phyloP scores from a whole-genome alignment of 2,797 vertebrate species.

The Zalophus californianus region DNA sequence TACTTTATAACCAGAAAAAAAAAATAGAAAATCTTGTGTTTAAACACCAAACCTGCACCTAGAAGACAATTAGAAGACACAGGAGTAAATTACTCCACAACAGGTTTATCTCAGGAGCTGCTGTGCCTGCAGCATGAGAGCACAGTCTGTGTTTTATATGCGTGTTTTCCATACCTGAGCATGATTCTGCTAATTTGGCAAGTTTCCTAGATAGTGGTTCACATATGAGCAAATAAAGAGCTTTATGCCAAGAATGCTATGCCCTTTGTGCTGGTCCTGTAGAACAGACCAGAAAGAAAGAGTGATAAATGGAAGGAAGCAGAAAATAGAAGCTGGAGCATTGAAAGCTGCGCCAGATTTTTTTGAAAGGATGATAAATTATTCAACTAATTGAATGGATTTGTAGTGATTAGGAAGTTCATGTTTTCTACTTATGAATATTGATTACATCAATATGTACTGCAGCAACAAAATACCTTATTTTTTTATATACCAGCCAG shows the following conservation, averaged over 20 bases:
- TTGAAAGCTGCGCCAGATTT: background rate
- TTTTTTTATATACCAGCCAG: slow-evolving; percentile 3
- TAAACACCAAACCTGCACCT: background rate
- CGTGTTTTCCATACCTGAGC: background rate
- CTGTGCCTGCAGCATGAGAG: background rate
- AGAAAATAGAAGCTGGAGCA: slow-evolving; percentile 11
- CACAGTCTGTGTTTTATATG: background rate
- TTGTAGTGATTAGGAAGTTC: slow-evolving; percentile 53
- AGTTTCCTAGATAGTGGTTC: slow-evolving; percentile 29
- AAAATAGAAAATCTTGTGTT: background rate
- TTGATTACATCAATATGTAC: slow-evolving; percentile 44
- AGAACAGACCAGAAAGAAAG: background rate
- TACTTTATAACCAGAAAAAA: slow-evolving; percentile 17
- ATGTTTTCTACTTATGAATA: slow-evolving; percentile 36
- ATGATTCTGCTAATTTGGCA: slow-evolving; percentile 18
- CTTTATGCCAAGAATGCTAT: slow-evolving; percentile 12
- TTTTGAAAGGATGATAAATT: slow-evolving; percentile 61
- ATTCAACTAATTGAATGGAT: slow-evolving; percentile 37
- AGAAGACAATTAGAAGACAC: background rate
- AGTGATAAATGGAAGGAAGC: slow-evolving; percentile 6
- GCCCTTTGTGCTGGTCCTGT: background rate
- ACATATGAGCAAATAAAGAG: slow-evolving; percentile 32
- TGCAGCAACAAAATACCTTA: slow-evolving; percentile 41
- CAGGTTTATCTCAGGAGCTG: background rate
- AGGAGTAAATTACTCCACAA: background rate